Conservation (phyloP, 53 echinoderm and acorn worm species). For the Zoroaster sp. region DNA sequence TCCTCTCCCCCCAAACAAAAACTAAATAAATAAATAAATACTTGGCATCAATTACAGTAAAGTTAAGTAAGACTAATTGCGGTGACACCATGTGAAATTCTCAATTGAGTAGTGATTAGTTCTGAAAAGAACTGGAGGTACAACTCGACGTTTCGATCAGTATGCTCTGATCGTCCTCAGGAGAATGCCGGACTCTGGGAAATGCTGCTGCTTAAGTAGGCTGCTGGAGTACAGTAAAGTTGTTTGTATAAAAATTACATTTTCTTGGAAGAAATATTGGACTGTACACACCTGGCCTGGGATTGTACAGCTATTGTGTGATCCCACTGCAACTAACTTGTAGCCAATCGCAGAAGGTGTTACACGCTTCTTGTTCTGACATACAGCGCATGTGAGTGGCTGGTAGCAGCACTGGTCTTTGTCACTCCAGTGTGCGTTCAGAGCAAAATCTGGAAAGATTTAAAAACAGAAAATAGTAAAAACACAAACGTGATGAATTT, state of each 20-base stretch:
- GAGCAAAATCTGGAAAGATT: conserved; percentile 30
- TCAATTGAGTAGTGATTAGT: no score
- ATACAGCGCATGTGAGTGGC: conserved; percentile 66
- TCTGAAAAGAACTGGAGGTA: no score
- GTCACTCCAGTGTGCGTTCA: conserved; percentile 83
- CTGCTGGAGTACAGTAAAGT: no score
- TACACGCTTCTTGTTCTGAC: conserved; percentile 25
- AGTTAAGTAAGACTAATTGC: no score
- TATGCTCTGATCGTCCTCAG: no score
- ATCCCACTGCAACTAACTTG: conserved; percentile 52
- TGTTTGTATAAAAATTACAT: background rate
- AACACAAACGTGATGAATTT: background rate
- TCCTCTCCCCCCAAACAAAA: no score
- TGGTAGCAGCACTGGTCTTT: conserved; percentile 76
- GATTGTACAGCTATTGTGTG: background rate
- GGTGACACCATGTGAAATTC: no score
- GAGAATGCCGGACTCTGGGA: no score
- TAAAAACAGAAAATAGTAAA: background rate
- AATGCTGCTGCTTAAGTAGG: no score
- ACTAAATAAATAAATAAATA: no score
- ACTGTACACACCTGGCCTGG: background rate
- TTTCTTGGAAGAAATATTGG: background rate
- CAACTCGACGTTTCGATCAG: no score
- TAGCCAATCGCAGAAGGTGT: conserved; percentile 68
- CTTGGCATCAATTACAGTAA: no score